Conservation (phyloP, 1,140 invertebrate species). For the Bombus confusus region DNA sequence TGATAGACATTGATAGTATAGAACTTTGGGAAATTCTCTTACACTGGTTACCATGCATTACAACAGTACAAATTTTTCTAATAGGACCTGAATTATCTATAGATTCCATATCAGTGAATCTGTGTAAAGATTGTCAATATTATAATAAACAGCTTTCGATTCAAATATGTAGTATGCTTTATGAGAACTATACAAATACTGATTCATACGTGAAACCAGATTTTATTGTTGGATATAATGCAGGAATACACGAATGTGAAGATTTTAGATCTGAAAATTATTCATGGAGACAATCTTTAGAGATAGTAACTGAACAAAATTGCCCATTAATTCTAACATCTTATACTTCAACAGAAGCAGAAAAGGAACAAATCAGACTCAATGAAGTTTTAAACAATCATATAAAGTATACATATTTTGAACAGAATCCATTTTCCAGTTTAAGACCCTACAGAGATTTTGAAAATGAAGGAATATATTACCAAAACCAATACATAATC, state of each 20-base stretch:
- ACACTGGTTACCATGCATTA: conserved; percentile 68
- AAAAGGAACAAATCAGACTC: conserved; percentile 70
- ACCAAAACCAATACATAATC: conserved; percentile 75
- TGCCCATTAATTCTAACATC: conserved; percentile 75
- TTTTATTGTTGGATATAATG: conserved; percentile 74
- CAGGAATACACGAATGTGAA: conserved; percentile 72
- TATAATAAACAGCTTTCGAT: conserved; percentile 60
- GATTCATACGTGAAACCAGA: conserved; percentile 67
- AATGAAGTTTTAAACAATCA: conserved; percentile 60
- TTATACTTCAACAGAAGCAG: conserved; percentile 68
- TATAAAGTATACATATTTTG: conserved; percentile 56
- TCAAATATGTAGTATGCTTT: conserved; percentile 55
- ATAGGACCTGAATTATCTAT: conserved; percentile 72
- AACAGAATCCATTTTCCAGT: conserved; percentile 74
- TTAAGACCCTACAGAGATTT: conserved; percentile 74
- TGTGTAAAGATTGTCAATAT: conserved; percentile 66
- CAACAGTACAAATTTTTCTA: conserved; percentile 62
- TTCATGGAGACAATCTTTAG: conserved; percentile 69
- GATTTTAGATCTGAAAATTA: conserved; percentile 62
- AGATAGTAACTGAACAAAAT: conserved; percentile 62
- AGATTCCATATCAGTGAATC: conserved; percentile 33
- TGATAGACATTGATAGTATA: conserved; percentile 65
- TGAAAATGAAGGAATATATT: conserved; percentile 71
- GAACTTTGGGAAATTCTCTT: conserved; percentile 73
- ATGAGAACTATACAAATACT: conserved; percentile 64